phyloP scores from a whole-genome alignment of 2,113 vertebrate species.

The Vulpes ferrilata region DNA sequence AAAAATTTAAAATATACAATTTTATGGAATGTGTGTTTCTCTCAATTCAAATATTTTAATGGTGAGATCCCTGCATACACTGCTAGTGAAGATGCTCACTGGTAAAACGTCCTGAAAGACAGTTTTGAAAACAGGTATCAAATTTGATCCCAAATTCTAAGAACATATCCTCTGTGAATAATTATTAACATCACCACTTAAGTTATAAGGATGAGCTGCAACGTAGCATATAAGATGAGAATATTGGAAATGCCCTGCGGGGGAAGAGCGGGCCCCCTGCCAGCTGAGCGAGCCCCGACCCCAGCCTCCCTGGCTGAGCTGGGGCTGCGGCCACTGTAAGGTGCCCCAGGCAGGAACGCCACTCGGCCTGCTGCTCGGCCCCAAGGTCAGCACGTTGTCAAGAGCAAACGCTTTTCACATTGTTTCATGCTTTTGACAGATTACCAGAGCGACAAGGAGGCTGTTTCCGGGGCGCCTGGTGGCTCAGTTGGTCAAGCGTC shows the following conservation, averaged over 20 bases:
- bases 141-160: neutral
- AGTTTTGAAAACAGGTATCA: neutral
- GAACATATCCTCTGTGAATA: neutral
- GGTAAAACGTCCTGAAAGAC: neutral
- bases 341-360: neutral
- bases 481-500: no score
- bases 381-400: neutral
- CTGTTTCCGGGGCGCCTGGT: neutral
- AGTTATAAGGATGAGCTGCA: neutral
- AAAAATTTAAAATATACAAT: neutral
- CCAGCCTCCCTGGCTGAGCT: neutral
- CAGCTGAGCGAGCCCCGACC: neutral
- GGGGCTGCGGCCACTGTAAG: no score
- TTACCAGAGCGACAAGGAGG: neutral
- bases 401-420: neutral
- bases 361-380: neutral
- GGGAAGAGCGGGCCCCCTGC: neutral
- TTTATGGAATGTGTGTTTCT: neutral
- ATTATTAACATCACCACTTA: neutral
- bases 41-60: neutral
- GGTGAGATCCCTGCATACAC: neutral
- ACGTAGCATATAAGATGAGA: conserved; percentile 6
- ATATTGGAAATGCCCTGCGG: conserved; percentile 7
- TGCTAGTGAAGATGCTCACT: neutral
- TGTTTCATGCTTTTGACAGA: neutral